Conservation (phyloP, 2,888 invertebrate genomes). For the Anoplius nigerrimus region DNA sequence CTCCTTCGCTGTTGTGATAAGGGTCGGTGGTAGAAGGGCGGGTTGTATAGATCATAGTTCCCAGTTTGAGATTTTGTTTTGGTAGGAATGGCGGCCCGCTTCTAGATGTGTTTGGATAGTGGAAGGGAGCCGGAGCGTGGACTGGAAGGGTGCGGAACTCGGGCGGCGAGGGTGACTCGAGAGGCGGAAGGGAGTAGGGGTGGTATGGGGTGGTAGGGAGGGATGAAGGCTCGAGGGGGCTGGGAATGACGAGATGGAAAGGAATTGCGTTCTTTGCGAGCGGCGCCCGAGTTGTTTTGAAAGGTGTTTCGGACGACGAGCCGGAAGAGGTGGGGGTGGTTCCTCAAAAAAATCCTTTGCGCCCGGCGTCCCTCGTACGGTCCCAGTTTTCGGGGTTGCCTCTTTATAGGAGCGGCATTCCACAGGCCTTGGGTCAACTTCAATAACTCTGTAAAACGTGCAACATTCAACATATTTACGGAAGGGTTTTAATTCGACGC, state of each 20-base stretch:
- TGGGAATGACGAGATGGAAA: not conserved
- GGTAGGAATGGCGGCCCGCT: slow-evolving; percentile 19
- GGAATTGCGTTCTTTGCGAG: too few species aligned
- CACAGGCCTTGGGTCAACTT: too few species aligned
- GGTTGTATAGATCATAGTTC: slow-evolving; percentile 30
- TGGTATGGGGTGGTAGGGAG: not conserved
- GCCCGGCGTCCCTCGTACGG: too few species aligned
- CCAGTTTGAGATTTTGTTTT: slow-evolving; percentile 44
- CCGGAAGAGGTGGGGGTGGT: too few species aligned
- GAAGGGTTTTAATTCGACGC: too few species aligned
- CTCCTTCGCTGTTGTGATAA: not conserved
- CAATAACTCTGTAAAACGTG: too few species aligned
- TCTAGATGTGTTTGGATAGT: slow-evolving; percentile 4
- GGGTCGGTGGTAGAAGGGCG: not conserved
- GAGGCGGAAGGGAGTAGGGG: not conserved
- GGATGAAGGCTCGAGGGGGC: not conserved
- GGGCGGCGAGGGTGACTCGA: not conserved
- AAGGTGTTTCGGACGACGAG: too few species aligned
- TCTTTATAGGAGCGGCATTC: too few species aligned
- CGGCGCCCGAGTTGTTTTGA: too few species aligned
- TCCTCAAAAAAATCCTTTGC: too few species aligned
- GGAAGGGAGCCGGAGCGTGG: slow-evolving; percentile 1
- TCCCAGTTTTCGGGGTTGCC: too few species aligned
- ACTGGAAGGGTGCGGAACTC: slow-evolving; percentile 2
- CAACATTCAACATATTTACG: too few species aligned